A percentile compares a stretch with the other conserved stretches of the same genome.
Evolutionary conservation across 1,140 invertebrate species (phyloP).

Genomic region (Saccostrea echinata): DNA sequence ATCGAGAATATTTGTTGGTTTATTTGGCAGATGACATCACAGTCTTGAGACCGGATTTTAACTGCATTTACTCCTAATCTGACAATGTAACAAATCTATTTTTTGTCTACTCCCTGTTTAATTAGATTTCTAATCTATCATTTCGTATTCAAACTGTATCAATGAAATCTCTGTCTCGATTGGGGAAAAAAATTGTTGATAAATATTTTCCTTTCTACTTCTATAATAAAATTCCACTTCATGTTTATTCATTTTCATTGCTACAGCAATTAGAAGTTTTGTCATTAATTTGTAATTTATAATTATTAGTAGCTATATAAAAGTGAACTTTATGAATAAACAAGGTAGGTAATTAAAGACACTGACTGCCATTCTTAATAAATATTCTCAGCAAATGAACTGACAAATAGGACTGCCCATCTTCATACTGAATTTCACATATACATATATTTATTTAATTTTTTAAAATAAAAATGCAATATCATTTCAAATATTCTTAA

Average conservation of each 20-base stretch:
- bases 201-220: not conserved
- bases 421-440: too few relatives aligned
- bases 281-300: not conserved
- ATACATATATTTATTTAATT: too few relatives aligned
- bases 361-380: too few relatives aligned
- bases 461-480: too few relatives aligned
- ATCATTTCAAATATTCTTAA: not conserved
- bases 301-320: not conserved
- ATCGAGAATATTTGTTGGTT: conserved; percentile 11
- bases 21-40: conserved; percentile 1
- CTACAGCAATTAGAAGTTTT: not conserved
- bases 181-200: not conserved
- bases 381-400: too few relatives aligned
- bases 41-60: not conserved
- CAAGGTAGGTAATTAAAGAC: not conserved
- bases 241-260: not conserved
- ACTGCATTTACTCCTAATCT: conserved; percentile 25
- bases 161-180: not conserved
- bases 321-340: not conserved
- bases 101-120: not conserved
- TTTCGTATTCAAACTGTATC: not conserved
- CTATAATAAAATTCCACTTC: not conserved
- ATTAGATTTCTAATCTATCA: conserved; percentile 3
- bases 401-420: too few relatives aligned
- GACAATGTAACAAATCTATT: not conserved